phyloP scores from a whole-genome alignment of 2,888 invertebrate species.

The Cephus rjabovi region DNA sequence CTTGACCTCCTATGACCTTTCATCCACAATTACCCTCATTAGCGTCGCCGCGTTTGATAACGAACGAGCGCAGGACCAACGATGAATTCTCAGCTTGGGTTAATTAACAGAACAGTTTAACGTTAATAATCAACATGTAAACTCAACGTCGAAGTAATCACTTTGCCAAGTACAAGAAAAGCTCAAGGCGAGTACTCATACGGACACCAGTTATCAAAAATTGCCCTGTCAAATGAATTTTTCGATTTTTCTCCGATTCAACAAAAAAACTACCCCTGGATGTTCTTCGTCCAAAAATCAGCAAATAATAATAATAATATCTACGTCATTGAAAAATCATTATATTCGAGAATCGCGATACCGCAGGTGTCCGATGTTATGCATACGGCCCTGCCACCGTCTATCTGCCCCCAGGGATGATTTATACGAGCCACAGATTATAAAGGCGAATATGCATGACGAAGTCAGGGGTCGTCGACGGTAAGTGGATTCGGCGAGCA shows the following conservation, averaged over 20 bases:
- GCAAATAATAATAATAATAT: background rate
- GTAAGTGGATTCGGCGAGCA: conserved; percentile 28
- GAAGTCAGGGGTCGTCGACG: conserved; percentile 26
- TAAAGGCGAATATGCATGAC: conserved; percentile 38
- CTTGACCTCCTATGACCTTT: conserved; percentile 31
- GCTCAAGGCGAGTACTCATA: background rate
- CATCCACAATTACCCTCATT: conserved; percentile 51
- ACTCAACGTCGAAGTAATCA: background rate
- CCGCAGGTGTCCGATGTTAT: background rate
- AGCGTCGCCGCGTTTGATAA: conserved; percentile 43
- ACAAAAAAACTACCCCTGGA: background rate
- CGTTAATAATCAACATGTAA: background rate
- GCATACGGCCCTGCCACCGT: background rate
- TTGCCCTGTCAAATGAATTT: background rate
- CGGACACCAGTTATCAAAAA: background rate
- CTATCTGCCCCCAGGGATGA: conserved; percentile 13
- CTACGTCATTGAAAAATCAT: background rate
- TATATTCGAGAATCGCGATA: background rate
- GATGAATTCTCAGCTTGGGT: conserved; percentile 35
- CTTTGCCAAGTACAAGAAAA: background rate
- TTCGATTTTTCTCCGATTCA: background rate
- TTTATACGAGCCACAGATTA: conserved; percentile 28
- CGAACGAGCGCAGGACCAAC: conserved; percentile 40
- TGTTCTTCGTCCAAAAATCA: background rate
- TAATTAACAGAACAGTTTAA: background rate